Conservation (phyloP, 2,888 invertebrate genomes). For the Didymodactylos carnosus region DNA sequence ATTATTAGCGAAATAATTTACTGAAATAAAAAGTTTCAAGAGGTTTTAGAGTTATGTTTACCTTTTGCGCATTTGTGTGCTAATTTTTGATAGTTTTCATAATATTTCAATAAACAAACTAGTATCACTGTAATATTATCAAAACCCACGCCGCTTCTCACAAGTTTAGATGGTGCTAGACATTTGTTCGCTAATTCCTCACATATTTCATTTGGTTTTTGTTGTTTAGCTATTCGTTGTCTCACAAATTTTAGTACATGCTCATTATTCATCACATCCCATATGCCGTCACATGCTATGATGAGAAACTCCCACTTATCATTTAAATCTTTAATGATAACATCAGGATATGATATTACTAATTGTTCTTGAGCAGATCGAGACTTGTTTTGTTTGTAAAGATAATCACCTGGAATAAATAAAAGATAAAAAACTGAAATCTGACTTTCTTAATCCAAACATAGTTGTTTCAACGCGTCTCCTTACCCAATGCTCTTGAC, state of each 20-base stretch:
- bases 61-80: no score
- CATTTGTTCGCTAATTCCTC: slow-evolving; percentile 80
- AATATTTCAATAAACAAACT: slow-evolving; percentile 55
- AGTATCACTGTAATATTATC: slow-evolving; percentile 96
- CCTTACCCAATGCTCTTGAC: slow-evolving; percentile 78
- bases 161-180: slow-evolving; percentile 83
- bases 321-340: slow-evolving; percentile 55
- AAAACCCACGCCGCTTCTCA: slow-evolving; percentile 85
- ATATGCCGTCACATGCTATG: slow-evolving; percentile 92
- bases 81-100: no score
- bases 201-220: slow-evolving; percentile 79
- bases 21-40: no score
- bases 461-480: no score
- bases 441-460: no score
- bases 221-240: slow-evolving; percentile 53
- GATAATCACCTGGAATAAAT: no score
- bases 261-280: slow-evolving; percentile 88
- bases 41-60: no score
- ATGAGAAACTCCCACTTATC: slow-evolving; percentile 88
- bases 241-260: slow-evolving; percentile 79
- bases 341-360: slow-evolving; percentile 84
- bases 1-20: no score
- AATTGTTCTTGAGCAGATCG: slow-evolving; percentile 78
- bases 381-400: slow-evolving; percentile 71
- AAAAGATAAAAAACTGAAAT: no score